Evolutionary conservation across 2,113 vertebrate species (phyloP).

Genomic region (Connochaetes taurinus): DNA sequence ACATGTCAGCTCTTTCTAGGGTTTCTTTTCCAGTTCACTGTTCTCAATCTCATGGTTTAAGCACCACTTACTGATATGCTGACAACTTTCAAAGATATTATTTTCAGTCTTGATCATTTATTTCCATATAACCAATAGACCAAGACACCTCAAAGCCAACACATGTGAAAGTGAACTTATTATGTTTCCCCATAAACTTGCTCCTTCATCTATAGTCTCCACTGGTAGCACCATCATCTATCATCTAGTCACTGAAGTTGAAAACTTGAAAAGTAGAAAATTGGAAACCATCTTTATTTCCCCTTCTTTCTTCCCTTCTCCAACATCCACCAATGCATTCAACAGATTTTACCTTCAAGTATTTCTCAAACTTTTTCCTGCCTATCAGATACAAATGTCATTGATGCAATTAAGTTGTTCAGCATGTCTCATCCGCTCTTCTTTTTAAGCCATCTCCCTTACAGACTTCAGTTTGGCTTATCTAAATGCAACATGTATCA

Average conservation of each 20-base stretch:
- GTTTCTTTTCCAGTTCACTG: not conserved
- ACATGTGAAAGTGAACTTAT: not conserved
- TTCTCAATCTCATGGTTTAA: not conserved
- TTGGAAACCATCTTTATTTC: not conserved
- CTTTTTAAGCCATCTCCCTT: not conserved
- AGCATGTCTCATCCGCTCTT: not conserved
- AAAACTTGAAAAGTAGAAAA: not conserved
- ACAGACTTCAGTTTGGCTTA: not conserved
- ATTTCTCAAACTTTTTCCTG: not conserved
- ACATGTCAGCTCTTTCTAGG: not conserved
- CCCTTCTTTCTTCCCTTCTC: not conserved
- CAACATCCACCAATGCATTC: not conserved
- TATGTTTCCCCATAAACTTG: not conserved
- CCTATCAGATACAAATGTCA: not conserved
- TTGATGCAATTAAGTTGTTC: not conserved
- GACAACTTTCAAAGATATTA: not conserved
- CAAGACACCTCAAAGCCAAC: not conserved
- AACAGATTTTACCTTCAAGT: not conserved
- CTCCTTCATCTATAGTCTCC: not conserved
- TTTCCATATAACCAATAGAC: not conserved
- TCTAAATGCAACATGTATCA: not conserved
- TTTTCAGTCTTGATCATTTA: not conserved
- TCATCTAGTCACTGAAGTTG: not conserved
- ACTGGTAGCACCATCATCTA: not conserved
- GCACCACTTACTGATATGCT: not conserved